Percentiles rank a stretch among this genome's conserved stretches.
Conservation (phyloP, 2,797 vertebrate genomes). For the Cryptoprocta ferox region DNA sequence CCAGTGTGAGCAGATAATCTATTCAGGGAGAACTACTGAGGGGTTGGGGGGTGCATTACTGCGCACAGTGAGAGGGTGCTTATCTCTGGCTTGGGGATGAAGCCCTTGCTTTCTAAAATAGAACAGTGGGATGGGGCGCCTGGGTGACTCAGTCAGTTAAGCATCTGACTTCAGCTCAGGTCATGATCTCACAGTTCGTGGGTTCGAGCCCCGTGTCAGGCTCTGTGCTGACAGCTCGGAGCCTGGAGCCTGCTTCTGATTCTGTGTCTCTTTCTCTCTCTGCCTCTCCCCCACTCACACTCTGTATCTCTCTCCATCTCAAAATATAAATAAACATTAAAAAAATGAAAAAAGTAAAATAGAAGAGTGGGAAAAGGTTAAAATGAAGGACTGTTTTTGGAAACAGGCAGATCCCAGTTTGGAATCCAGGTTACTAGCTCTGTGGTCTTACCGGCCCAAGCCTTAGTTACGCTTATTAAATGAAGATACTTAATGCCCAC, state of each 20-base stretch:
- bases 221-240: no score
- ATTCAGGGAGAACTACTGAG: neutral
- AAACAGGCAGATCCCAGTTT: neutral
- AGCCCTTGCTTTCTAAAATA: neutral
- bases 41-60: neutral
- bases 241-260: no score
- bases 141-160: no score
- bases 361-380: neutral
- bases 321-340: no score
- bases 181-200: no score
- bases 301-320: no score
- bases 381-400: neutral
- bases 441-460: neutral
- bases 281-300: no score
- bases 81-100: neutral
- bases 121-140: neutral
- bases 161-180: no score
- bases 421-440: neutral
- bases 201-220: no score
- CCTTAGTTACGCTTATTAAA: neutral
- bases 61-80: neutral
- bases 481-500: neutral
- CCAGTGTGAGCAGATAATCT: neutral
- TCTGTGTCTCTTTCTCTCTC: no score
- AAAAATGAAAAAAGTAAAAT: no score